Base-by-base conservation (phyloP, 1,140 invertebrate species). In the Idris sp. region DNA sequence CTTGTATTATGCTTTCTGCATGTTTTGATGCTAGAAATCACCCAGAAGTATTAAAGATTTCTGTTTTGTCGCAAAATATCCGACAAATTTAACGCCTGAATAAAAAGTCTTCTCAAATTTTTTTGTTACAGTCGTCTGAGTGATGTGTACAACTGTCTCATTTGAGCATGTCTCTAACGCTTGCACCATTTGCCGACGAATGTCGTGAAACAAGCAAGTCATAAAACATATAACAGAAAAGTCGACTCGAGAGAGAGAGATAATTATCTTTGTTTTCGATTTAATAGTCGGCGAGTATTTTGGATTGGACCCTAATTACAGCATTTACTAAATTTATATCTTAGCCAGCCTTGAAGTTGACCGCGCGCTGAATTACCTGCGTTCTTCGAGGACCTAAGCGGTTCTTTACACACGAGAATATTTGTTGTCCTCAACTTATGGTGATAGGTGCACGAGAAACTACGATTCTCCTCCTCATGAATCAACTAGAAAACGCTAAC, bases 281-380 rank as follows among this genome's bases (percentile, higher is more conserved):
- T 85, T 85, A 86, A 86, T 86, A 85, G 83, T 84, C 82, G 83
- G 79, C 58, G 71, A 82, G 84, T 82, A 86, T 86, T 85, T 84
- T 71, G 78, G 82, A 86, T 85, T 83, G 82, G 61, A 68, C 65
- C 78, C 77, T 86, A 86, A 86, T 86, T 83, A 84, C 83, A 77
- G 82, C 81, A 77, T 85, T 85, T 85, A 86, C 82, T 76, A 79
- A 86, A 86, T 86, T 86, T 84, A 86, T 86, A 81, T 83, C 75
- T 75, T 74, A 49, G 61, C 59, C 72, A 65, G 49, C 54, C 69
- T 83, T 58, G 67, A 84, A 81, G 83, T 81, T 78, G 75, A 33
- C 74, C 61, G 67, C 68, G 49, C 69, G 61, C 43, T 62, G 74
- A 79, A 83, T 83, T 78, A 78, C 78, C 79, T 61, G 16, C 75